These are phyloP conservation scores for Cyclargus thomasi DNA, from an alignment of 1,140 invertebrate species.

Conservation along the genomic window DNA sequence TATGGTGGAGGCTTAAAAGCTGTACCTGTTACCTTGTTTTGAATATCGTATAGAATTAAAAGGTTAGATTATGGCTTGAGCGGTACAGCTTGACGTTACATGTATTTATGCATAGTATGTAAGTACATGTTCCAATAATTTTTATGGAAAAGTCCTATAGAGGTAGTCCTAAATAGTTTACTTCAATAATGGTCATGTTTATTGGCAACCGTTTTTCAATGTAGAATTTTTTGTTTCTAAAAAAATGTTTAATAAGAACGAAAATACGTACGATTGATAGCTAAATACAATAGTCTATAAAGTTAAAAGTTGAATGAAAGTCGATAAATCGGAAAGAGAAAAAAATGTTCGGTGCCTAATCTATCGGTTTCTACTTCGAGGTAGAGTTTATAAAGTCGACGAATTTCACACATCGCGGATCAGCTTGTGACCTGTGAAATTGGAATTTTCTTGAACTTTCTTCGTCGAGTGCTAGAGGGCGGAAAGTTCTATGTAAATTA, in stretches of 20 bases:
- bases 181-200: too few relatives aligned
- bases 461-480: background rate
- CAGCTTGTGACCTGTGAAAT: slow-evolving; percentile 44
- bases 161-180: too few relatives aligned
- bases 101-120: background rate
- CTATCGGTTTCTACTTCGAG: background rate
- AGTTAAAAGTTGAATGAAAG: too few relatives aligned
- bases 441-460: slow-evolving; percentile 45
- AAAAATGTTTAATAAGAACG: too few relatives aligned
- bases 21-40: slow-evolving; percentile 42
- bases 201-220: too few relatives aligned
- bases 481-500: background rate
- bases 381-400: slow-evolving; percentile 5
- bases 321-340: background rate
- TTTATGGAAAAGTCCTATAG: background rate
- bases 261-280: too few relatives aligned
- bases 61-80: slow-evolving; percentile 16
- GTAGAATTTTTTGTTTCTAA: too few relatives aligned
- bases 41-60: slow-evolving; percentile 23
- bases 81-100: background rate
- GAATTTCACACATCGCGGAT: slow-evolving; percentile 35
- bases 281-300: too few relatives aligned
- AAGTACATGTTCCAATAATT: background rate
- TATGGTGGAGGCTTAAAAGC: slow-evolving; percentile 59
- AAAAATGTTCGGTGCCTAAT: background rate